Base-by-base conservation (phyloP, 2,888 invertebrate genomes). In the Meganola albula region DNA sequence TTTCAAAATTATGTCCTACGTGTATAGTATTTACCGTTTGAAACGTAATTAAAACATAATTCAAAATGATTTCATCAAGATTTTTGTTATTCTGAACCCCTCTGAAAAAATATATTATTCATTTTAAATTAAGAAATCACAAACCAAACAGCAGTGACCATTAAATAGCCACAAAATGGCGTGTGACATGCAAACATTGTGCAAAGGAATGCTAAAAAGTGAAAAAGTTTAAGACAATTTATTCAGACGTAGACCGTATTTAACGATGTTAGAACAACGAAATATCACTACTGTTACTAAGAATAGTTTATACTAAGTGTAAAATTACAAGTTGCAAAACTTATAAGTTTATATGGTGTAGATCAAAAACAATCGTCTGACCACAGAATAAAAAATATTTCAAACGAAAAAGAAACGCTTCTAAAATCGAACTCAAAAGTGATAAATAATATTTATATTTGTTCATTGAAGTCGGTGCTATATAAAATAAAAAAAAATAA, bases 91-190 rank as follows among this genome's bases (percentile, higher is more conserved):
- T n/a, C n/a, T n/a, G n/a, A n/a, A n/a, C n/a, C n/a, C n/a, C n/a
- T n/a, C n/a, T n/a, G n/a, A n/a, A n/a, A n/a, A n/a, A n/a, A n/a
- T n/a, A n/a, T n/a, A n/a, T n/a, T 5, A 20, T 20, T 20, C 33
- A 44, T 56, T n/a, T n/a, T 54, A 58, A 58, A 54, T 62, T 45
- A 57, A 53, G 57, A 57, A 55, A 58, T 59, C 53, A 63, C 44
- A 47, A 45, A 45, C 48, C 47, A 56, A 62, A 61, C 53, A 53
- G 31, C 37, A 36, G 29, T 31, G 31, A 41, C 39, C 40, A 48
- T 44, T 48, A 45, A 45, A 45, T 47, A 40, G 31, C 12, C 10
- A 25, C 34, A 40, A 31, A 50, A 47, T 63, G 21, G 60, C 65
- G 65, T 65, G 65, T 44, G 14, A 40, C 65, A 65, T 65, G 65